These are phyloP conservation scores for Babyrousa celebensis DNA, from an alignment of 2,797 vertebrate genomes.

Conservation along the genomic window DNA sequence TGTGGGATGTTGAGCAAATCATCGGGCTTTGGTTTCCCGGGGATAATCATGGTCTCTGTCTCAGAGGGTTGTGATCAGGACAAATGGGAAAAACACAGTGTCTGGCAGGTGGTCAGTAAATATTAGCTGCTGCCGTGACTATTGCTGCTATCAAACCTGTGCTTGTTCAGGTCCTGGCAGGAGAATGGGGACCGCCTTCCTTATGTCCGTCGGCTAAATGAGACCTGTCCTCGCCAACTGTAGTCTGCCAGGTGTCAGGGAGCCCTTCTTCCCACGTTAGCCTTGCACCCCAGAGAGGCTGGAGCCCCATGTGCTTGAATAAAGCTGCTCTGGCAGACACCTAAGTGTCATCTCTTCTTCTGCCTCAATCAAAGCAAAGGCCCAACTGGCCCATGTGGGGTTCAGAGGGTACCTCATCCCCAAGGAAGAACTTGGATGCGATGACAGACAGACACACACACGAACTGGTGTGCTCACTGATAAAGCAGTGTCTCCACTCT, in stretches of 20 bases:
- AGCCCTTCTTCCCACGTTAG: neutral
- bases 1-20: neutral
- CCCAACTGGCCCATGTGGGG: neutral
- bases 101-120: neutral
- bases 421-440: neutral
- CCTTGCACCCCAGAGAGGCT: neutral
- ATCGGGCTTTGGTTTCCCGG: neutral
- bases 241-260: neutral
- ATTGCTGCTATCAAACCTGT: neutral
- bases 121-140: neutral
- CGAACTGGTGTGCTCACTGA: neutral
- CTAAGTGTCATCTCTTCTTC: neutral
- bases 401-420: neutral
- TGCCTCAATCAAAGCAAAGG: neutral
- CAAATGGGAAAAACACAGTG: neutral
- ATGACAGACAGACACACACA: neutral
- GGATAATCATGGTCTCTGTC: neutral
- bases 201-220: neutral
- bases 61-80: neutral
- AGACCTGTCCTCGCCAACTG: neutral
- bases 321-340: neutral
- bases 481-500: neutral
- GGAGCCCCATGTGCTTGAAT: neutral
- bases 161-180: neutral
- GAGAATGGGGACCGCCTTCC: neutral